Base-by-base conservation (phyloP, 23 tunicate species). In the Corella eumyota region DNA sequence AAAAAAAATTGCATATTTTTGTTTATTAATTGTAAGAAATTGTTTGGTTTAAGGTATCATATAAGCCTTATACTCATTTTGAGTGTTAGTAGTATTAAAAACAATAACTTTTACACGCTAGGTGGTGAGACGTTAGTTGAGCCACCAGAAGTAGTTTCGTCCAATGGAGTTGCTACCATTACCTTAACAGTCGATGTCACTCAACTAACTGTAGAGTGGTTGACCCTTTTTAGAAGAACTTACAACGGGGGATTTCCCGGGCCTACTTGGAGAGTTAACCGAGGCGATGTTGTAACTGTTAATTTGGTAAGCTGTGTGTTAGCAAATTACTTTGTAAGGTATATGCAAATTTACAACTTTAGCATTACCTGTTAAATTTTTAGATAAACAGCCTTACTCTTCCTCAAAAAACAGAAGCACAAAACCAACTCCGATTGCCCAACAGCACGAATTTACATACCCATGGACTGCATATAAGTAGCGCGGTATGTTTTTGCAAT, bases 391-490 rank as follows among this genome's bases (percentile, higher is more conserved):
- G 19, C 6, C 51, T 77, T 25, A 7, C 28, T 32, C 19, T 51
- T n/a, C 85, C 75, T 1, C 69, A 79, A 54, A 64, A 56, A 35
- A 4, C 1, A 13, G 66, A 62, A 11, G 57, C 66, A 1, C 4
- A 40, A 11, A 79, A 79, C 64, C 38, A 70, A 29, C 58, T 60
- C 11, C 63, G 74, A 17, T 60, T 46, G 27, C 96, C 96, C 24
- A 86, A 86, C 48, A 40, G 75, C 36, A 78, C 87, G 30, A 86
- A 78, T 45, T 59, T 86, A 20, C 96, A 86, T 34, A 78, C 87
- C 7, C 96, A 86, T 49, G 96, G 96, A 25, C 66, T 86, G 4
- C 96, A 86, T 66, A 78, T 86, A 17, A 70, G 88, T 46, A 58
- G 90, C 19, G 47, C 68, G 50, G 94, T 85, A 60, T 15, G 73